A percentile compares a stretch with the other conserved stretches of the same genome.
Evolutionary conservation across 2,113 vertebrate genomes (phyloP).

Genomic region (Microcebus griseorufus): DNA sequence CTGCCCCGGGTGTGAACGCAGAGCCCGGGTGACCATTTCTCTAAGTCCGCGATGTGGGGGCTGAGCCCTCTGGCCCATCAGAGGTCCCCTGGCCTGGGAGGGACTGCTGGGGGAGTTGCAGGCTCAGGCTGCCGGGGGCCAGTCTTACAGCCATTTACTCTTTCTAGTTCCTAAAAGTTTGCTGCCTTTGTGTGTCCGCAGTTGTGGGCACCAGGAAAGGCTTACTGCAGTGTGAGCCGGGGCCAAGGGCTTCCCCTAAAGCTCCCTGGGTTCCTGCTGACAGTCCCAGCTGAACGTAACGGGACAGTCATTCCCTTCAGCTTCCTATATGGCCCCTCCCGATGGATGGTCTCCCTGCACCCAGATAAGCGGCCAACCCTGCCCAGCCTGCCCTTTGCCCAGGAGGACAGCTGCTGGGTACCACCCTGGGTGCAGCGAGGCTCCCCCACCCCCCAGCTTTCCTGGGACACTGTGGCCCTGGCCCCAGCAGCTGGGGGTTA

Average conservation of each 20-base stretch:
- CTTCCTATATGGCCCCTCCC: neutral
- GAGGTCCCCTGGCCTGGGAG: neutral
- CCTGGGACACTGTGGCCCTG: neutral
- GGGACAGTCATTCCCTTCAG: neutral
- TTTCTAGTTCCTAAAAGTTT: neutral
- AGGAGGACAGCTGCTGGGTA: neutral
- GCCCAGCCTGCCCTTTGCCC: neutral
- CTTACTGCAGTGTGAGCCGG: neutral
- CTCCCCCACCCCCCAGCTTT: neutral
- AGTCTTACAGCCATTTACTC: neutral
- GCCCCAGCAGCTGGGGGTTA: neutral
- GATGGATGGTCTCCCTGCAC: neutral
- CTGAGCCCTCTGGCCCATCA: neutral
- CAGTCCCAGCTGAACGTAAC: neutral
- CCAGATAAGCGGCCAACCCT: neutral
- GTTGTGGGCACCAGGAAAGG: neutral
- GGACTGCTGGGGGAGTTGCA: too few species aligned
- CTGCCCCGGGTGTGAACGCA: neutral
- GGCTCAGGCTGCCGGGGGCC: neutral
- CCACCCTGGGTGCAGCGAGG: fast-evolving
- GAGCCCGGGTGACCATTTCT: neutral
- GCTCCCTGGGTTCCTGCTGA: neutral
- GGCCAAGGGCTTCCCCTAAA: neutral
- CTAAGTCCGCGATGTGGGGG: neutral
- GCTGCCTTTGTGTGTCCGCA: neutral